Evolutionary conservation across 2,888 invertebrate species (phyloP), one percentile per base, ranked within the genome.

Genomic region (Sepiola atlantica): DNA sequence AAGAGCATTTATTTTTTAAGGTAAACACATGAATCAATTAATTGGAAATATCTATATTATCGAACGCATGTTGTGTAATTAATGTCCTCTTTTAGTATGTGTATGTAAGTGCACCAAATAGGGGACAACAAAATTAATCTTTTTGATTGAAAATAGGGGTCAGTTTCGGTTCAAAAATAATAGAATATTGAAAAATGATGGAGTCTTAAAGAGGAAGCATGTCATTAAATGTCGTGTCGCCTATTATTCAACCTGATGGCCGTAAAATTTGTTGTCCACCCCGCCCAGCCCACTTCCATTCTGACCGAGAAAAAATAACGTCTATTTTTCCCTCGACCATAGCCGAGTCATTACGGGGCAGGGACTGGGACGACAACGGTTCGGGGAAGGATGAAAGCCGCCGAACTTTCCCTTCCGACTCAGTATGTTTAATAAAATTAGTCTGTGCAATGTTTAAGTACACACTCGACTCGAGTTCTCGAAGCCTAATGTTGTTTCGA

Each of bases 381-480:
- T 2, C n/a, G n/a, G 0, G n/a, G 16, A 0, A 32, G 77, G 77
- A 77, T 77, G 32, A 77, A 77, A 77, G 77, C 77, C n/a, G 32
- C n/a, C n/a, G n/a, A 45, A 45, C n/a, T n/a, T 18, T 77, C 61
- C 28, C 61, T n/a, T 77, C 77, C n/a, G 77, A 77, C 45, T 45
- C n/a, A 77, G 77, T 32, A 77, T 77, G 77, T 77, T 61, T 77
- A 77, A 77, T 77, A 32, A n/a, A 77, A 77, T 77, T 77, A 77
- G 77, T 77, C 32, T n/a, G n/a, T n/a, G 77, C n/a, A n/a, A 77
- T 77, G 32, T 77, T 77, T 21, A n/a, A 77, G 32, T n/a, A 32
- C 77, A 32, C 32, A 77, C n/a, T 77, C 77, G n/a, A 77, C 77
- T 77, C 28, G 28, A 14, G n/a, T 77, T n/a, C n/a, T 77, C 32